Base-by-base conservation (phyloP, 2,888 invertebrate genomes). In the Colostygia pectinataria region DNA sequence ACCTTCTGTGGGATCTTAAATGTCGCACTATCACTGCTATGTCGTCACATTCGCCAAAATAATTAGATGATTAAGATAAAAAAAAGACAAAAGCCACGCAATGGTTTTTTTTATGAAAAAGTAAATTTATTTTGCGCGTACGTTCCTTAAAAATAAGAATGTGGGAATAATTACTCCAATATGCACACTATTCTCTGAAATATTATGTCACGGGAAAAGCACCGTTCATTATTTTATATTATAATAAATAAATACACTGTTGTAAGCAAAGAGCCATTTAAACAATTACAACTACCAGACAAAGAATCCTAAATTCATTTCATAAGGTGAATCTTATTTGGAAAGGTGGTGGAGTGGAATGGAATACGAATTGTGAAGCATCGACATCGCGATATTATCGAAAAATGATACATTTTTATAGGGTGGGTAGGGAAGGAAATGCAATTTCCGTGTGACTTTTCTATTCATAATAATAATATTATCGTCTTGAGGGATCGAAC, bases 1-100 rank as follows among this genome's bases (percentile, higher is more conserved):
- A 73, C 75, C 71, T 64, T 63, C 62, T 57, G 45, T 55, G 53
- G 63, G 59, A 61, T 63, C 64, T 64, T 63, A 65, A 59, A 59
- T 61, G 63, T 61, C 61, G 58, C 55, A 39, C 65, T 63, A 61
- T 57, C 56, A 63, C 54, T 37, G 29, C 12, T 1, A 18, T 20
- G 29, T 34, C 14, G 34, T 29, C 25, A 42, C 24, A 29, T 27
- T 18, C 7, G 9, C 37, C 2, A 1, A 37, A 14, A 15, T 15
- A 27, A 25, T 9, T n/a, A 25, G 1, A 4, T 18, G 18, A 3
- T 18, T n/a, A n/a, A n/a, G n/a, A n/a, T n/a, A n/a, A n/a, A n/a
- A n/a, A n/a, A n/a, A n/a, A n/a, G n/a, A n/a, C n/a, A n/a, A n/a
- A n/a, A n/a, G n/a, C n/a, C n/a, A n/a, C n/a, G n/a, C n/a, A n/a